Evolutionary conservation across 2,113 vertebrate species (phyloP), one percentile per base, ranked within the genome.

Genomic region (Poeciliopsis retropinna): DNA sequence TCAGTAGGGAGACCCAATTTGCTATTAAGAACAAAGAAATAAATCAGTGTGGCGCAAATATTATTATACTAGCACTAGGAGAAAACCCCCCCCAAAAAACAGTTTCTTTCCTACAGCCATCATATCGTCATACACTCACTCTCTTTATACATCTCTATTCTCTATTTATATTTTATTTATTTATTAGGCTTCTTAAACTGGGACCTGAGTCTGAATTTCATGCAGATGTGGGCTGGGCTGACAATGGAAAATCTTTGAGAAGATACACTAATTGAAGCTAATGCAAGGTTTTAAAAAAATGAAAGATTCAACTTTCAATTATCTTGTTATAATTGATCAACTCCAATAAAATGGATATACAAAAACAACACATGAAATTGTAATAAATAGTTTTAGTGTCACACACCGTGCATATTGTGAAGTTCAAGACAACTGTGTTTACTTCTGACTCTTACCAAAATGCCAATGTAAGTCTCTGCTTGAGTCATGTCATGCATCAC

Each of bases 1-100:
- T 94, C 93, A 51, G 79, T 41, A 34, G 91, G 80, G 88, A 93
- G 88, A 79, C 94, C 94, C 71, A 94, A 77, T 93, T 94, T 94
- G 32, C 93, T 95, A 83, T 85, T 41, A 74, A 82, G 60, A 39
- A 85, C 39, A 75, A 69, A 5, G 2, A 61, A 44, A 17, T 5
- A 11, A 17, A 17, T 62, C 11, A 81, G 22, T 14, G 17, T 4
- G 9, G 13, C 69, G 25, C 5, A 32, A 5, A 28, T 28, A 62
- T 30, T 14, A 66, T 32, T 19, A 19, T 5, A 17, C 17, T 7
- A 47, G 17, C 68, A 19, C 13, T 32, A 63, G 0, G 4, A 1
- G 11, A 37, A 37, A 34, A 34, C n/a, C n/a, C n/a, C n/a, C n/a
- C n/a, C n/a, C n/a, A 34, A 34, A 34, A 32, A 34, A 9, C 32